phyloP scores from a whole-genome alignment of 37 sponge, comb jelly and placozoan species.

The Lycopodina hypogea region DNA sequence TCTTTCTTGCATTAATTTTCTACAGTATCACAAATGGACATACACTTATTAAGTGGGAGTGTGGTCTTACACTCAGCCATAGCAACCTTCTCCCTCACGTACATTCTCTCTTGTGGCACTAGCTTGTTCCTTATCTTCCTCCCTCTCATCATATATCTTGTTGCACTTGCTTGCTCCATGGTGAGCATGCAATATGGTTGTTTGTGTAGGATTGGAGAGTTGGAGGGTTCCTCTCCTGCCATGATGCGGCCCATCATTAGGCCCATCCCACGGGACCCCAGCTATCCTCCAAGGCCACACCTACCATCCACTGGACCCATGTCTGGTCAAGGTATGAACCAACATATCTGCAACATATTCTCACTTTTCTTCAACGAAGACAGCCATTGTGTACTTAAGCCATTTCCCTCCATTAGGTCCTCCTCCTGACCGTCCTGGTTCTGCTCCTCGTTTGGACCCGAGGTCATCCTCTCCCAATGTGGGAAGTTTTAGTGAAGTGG shows the following conservation, averaged over 20 bases:
- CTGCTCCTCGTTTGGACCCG: slow-evolving; percentile 19
- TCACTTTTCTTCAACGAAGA: no score
- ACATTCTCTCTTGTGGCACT: background rate
- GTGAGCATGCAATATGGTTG: no score
- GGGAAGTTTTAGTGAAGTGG: background rate
- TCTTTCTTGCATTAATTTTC: no score
- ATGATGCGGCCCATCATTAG: slow-evolving; percentile 12
- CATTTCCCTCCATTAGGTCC: background rate
- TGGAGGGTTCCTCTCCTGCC: slow-evolving; percentile 6
- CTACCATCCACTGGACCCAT: slow-evolving; percentile 27
- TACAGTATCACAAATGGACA: no score
- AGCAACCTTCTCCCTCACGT: no score
- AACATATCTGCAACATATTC: no score
- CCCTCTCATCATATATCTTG: background rate
- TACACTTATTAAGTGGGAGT: no score
- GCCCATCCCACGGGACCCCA: slow-evolving; percentile 12
- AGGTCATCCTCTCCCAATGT: slow-evolving; percentile 2
- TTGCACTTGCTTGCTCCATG: no score
- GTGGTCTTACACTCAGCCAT: no score
- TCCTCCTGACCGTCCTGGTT: background rate
- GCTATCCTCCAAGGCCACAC: slow-evolving; percentile 28
- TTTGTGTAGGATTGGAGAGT: slow-evolving; percentile 4
- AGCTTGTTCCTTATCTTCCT: background rate
- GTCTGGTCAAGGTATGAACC: background rate
- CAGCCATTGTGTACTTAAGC: no score